Conservation (phyloP, 2,797 vertebrate species). For the Coccyzus lansbergi region DNA sequence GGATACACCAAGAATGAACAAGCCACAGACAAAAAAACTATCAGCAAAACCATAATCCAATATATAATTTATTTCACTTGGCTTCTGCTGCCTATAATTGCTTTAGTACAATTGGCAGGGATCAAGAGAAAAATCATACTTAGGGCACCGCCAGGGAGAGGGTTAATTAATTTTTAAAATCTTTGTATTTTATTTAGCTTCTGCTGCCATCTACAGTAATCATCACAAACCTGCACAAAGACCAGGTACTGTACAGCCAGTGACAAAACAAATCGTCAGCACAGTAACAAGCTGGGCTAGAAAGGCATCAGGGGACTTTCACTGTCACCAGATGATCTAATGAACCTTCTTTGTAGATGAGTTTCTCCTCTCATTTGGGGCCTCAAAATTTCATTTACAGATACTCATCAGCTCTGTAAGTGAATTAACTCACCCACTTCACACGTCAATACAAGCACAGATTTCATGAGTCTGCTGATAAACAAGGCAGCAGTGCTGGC, state of each 20-base stretch:
- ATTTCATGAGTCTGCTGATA: not conserved
- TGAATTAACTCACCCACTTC: not conserved
- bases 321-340: not conserved
- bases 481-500: not conserved
- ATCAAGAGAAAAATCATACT: not conserved
- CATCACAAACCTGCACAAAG: constrained; percentile 49
- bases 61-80: constrained; percentile 23
- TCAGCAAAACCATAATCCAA: constrained; percentile 22
- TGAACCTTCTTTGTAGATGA: not conserved
- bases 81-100: constrained; percentile 13
- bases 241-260: not conserved
- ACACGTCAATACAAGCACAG: not conserved
- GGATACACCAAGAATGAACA: not conserved
- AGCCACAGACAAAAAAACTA: not conserved
- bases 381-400: not conserved
- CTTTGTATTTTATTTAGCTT: constrained; percentile 63
- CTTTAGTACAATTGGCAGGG: constrained; percentile 4
- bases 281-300: not conserved
- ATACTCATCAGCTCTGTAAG: not conserved
- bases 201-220: constrained; percentile 82
- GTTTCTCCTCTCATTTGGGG: not conserved
- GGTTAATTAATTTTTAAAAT: not conserved
- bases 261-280: not conserved
- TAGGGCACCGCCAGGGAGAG: not conserved
- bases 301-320: not conserved